phyloP scores from a whole-genome alignment of 2,797 vertebrate genomes.

The Lutjanus argentimaculatus region DNA sequence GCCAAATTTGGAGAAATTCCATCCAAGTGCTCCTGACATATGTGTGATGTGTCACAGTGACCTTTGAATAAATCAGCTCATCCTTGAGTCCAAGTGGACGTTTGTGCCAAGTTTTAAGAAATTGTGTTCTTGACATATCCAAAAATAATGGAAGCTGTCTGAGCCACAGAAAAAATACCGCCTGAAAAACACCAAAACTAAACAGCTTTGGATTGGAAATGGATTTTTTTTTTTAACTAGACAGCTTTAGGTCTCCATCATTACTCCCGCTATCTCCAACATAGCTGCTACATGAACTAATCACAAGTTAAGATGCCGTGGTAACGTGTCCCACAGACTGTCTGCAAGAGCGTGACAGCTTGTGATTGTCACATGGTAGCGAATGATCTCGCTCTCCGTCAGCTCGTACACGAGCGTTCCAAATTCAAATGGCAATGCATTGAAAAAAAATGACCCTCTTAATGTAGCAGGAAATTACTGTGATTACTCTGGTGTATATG shows the following conservation, averaged over 20 bases:
- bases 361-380: conserved; percentile 49
- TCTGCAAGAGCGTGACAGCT: conserved; percentile 31
- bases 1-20: too few relatives aligned
- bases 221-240: conserved; percentile 4
- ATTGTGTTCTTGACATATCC: too few relatives aligned
- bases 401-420: conserved; percentile 18
- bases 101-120: too few relatives aligned
- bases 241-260: conserved; percentile 4
- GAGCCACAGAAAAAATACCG: conserved; percentile 1
- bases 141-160: too few relatives aligned
- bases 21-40: too few relatives aligned
- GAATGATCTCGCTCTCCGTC: conserved; percentile 41
- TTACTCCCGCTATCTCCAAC: conserved; percentile 16
- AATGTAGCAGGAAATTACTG: conserved; percentile 82
- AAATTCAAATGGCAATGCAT: conserved; percentile 56
- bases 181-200: conserved; percentile 1
- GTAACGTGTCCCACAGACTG: conserved; percentile 16
- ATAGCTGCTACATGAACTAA: conserved; percentile 17
- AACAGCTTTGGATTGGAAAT: conserved; percentile 12
- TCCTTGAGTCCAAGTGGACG: too few relatives aligned
- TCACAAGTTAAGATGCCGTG: conserved; percentile 33
- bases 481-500: conserved; percentile 78
- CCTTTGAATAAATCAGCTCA: too few relatives aligned
- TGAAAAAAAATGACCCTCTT: conserved; percentile 73
- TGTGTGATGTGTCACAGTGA: too few relatives aligned